Evolutionary conservation across 2,113 vertebrate species (phyloP).

Genomic region (Seriola dumerili): DNA sequence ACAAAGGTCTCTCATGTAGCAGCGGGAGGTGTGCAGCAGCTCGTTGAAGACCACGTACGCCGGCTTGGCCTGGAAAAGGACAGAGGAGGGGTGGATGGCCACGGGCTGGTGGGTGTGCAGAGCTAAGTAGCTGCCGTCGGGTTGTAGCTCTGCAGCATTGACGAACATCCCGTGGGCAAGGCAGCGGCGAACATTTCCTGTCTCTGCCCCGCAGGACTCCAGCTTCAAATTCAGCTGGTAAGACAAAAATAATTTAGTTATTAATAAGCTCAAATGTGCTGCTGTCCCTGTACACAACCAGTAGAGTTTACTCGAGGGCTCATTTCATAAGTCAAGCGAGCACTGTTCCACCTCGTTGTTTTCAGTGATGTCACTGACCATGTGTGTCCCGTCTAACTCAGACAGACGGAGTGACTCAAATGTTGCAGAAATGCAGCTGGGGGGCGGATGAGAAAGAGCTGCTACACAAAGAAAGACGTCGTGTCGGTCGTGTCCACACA

Average conservation of each 20-base stretch:
- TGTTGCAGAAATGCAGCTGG: too few relatives aligned
- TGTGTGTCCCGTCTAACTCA: neutral
- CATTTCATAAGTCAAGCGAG: neutral
- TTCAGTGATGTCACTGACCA: neutral
- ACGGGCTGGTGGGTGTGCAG: conserved; percentile 90
- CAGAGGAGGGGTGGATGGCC: conserved; percentile 94
- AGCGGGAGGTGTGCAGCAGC: conserved; percentile 92
- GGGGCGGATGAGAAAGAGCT: too few relatives aligned
- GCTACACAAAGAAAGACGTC: too few relatives aligned
- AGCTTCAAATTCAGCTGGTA: conserved; percentile 90
- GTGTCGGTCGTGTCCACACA: too few relatives aligned
- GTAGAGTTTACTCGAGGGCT: too few relatives aligned
- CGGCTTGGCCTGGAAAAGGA: conserved; percentile 94
- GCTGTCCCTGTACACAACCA: neutral
- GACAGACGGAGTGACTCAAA: neutral
- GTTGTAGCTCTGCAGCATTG: conserved; percentile 92
- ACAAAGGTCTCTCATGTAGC: conserved; percentile 97
- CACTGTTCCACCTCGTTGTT: neutral
- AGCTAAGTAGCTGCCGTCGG: conserved; percentile 90
- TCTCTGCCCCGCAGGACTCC: conserved; percentile 87
- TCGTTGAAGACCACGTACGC: conserved; percentile 92
- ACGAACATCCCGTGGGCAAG: conserved; percentile 94
- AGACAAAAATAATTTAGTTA: neutral
- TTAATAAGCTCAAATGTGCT: neutral
- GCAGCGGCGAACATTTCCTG: conserved; percentile 88